These are phyloP conservation scores for Bombus impatiens DNA, from an alignment of 1,140 invertebrate species.

Conservation along the genomic window DNA sequence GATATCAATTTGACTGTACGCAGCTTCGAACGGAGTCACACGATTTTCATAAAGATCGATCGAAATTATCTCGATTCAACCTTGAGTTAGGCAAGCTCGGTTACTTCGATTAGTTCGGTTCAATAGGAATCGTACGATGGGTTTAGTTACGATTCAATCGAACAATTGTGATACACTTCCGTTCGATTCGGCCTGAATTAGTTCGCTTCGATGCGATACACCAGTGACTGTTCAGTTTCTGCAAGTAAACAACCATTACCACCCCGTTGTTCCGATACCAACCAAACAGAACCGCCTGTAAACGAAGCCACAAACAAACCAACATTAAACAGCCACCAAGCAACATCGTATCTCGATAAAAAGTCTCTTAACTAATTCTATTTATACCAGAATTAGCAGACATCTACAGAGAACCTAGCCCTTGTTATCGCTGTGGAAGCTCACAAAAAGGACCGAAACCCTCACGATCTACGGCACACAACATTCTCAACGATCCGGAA, in stretches of 20 bases:
- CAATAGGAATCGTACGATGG: background rate
- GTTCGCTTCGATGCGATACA: background rate
- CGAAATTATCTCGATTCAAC: too few relatives aligned
- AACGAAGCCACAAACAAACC: background rate
- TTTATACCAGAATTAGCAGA: background rate
- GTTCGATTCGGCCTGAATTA: slow-evolving; percentile 3
- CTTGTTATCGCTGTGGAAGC: background rate
- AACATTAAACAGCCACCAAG: background rate
- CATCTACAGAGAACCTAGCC: background rate
- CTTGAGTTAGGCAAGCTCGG: background rate
- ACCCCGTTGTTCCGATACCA: background rate
- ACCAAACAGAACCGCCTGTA: background rate
- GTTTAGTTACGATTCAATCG: background rate
- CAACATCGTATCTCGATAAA: background rate
- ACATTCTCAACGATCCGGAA: background rate
- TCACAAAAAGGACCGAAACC: background rate
- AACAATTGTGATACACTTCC: background rate
- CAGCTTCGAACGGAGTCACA: background rate
- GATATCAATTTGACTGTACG: too few relatives aligned
- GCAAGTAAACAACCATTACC: background rate
- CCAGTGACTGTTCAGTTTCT: background rate
- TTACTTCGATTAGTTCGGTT: background rate
- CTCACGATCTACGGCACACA: background rate
- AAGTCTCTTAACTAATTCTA: background rate
- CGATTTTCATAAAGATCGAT: background rate